Evolutionary conservation across 2,888 invertebrate species (phyloP).

Genomic region (Rapana venosa): DNA sequence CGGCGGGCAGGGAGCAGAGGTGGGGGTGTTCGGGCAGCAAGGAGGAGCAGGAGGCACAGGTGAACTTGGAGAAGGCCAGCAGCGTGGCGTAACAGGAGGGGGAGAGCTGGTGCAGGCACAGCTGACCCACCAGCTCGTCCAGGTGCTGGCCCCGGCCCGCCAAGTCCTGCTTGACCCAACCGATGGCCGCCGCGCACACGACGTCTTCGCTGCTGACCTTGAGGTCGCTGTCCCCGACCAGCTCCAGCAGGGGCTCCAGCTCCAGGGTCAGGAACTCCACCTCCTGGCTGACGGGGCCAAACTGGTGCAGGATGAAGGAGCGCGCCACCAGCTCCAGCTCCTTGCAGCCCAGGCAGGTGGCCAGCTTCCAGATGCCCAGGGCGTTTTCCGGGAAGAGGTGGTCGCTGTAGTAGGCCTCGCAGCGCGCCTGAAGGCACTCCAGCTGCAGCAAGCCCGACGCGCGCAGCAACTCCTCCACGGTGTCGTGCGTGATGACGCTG

Average conservation of each 20-base stretch:
- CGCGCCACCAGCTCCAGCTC: conserved; percentile 85
- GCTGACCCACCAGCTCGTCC: conserved; percentile 46
- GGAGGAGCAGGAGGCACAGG: conserved; percentile 40
- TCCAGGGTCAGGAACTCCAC: conserved; percentile 80
- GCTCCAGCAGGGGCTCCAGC: conserved; percentile 86
- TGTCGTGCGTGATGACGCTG: conserved; percentile 78
- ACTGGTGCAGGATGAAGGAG: conserved; percentile 82
- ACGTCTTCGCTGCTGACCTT: conserved; percentile 91
- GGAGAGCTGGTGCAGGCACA: conserved; percentile 51
- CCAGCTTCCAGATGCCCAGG: conserved; percentile 89
- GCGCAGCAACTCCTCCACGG: conserved; percentile 85
- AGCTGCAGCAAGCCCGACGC: conserved; percentile 92
- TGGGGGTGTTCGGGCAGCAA: conserved; percentile 37
- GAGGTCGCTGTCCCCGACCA: conserved; percentile 88
- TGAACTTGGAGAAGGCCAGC: conserved; percentile 46
- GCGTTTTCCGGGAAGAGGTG: conserved; percentile 87
- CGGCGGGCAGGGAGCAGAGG: not conserved
- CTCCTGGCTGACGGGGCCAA: conserved; percentile 51
- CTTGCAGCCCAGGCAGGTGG: conserved; percentile 86
- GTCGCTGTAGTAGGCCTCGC: conserved; percentile 86
- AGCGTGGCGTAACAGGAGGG: conserved; percentile 47
- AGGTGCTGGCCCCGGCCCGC: conserved; percentile 44
- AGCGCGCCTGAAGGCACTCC: conserved; percentile 87
- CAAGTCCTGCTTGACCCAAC: conserved; percentile 83
- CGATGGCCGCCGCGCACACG: conserved; percentile 86